Evolutionary conservation across 2,797 vertebrate species (phyloP), one percentile per base, ranked within the genome.

Genomic region (Chelonia mydas): DNA sequence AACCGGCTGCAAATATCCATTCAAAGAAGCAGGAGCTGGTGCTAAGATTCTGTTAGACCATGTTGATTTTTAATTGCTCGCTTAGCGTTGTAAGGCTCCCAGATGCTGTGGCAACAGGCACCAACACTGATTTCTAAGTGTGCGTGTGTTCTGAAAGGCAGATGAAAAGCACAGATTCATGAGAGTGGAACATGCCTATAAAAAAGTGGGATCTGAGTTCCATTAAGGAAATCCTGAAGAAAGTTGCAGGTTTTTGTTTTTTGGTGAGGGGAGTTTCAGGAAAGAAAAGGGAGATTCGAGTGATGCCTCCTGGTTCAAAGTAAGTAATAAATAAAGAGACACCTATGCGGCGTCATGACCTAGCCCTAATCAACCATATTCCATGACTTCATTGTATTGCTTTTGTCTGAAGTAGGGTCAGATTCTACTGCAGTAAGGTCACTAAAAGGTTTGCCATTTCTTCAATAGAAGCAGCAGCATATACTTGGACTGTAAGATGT

Each of bases 41-140:
- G 81, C 83, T 95, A 72, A 72, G 53, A 41, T 95, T 93, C 92
- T 87, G 81, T 95, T 87, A 89, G 91, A 94, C 93, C 89, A 68
- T 68, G 88, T 89, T 96, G 96, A 57, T 93, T 97, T 97, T 96
- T 97, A 96, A 97, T 96, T 96, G 96, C 89, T 81, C 65, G 28
- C 84, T 85, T 47, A 47, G 55, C 59, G 77, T 96, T 96, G 93
- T 81, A 87, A 96, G 78, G 57, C 83, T 89, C 55, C 92, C 93
- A 97, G 92, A 90, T 97, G 96, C 89, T 74, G 2, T 91, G 90
- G 85, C 96, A 95, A 84, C 92, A 96, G 92, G 92, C 96, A 88
- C 27, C n/a, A 55, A 65, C 86, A 88, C 74, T 92, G 88, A 92
- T 93, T 95, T 95, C 94, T 90, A 91, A 91, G 83, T 12, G 90